These are phyloP conservation scores for Alsophila aescularia DNA, from an alignment of 2,888 invertebrate species.

Conservation along the genomic window DNA sequence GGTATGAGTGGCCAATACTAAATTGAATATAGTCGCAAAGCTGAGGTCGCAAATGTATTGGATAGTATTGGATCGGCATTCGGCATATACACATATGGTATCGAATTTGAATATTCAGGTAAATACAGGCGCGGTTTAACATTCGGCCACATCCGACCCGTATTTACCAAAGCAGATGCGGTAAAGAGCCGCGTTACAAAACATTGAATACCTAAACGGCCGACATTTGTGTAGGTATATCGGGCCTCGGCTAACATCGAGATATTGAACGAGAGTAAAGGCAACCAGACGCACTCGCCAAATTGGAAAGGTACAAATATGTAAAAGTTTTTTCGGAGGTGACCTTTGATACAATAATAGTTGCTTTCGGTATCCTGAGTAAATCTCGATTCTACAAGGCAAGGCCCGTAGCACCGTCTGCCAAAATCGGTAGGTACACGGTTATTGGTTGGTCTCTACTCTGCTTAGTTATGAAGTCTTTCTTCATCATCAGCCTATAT, in stretches of 20 bases:
- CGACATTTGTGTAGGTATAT: conserved; percentile 35
- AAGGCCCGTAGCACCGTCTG: too few species aligned
- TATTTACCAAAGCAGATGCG: conserved; percentile 39
- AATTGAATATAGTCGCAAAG: conserved; percentile 4
- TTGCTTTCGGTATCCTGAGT: neutral
- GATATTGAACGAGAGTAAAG: conserved; percentile 30
- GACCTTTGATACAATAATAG: neutral
- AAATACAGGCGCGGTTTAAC: conserved; percentile 32
- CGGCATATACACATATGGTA: too few species aligned
- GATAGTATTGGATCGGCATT: conserved; percentile 30
- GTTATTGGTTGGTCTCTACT: too few species aligned
- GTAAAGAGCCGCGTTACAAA: conserved; percentile 36
- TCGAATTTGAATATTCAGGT: conserved; percentile 37
- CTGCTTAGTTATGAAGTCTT: too few species aligned
- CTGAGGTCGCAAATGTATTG: conserved; percentile 34
- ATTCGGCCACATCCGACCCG: conserved; percentile 30
- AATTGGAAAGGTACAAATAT: conserved; percentile 23
- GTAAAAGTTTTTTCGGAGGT: neutral
- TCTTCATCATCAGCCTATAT: too few species aligned
- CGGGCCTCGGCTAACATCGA: conserved; percentile 22
- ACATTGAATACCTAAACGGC: conserved; percentile 35
- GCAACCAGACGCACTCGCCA: conserved; percentile 19
- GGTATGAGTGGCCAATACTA: too few species aligned
- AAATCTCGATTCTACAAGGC: too few species aligned
- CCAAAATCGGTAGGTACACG: too few species aligned